Base-by-base conservation (phyloP, 2,888 invertebrate genomes). In the Drosophila nr. fundita region DNA sequence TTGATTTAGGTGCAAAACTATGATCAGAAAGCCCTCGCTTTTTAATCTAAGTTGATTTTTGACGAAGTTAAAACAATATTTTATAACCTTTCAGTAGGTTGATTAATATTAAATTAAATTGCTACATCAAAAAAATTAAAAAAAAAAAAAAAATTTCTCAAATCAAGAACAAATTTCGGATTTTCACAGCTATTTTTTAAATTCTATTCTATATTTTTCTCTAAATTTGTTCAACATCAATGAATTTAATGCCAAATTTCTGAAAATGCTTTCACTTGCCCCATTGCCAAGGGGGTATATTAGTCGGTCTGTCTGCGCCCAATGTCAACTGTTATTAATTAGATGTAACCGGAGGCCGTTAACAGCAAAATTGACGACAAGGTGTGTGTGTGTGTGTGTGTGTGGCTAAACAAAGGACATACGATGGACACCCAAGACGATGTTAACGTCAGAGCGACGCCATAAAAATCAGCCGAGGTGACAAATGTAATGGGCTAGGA, bases 401-500 rank as follows among this genome's bases (percentile, higher is more conserved):
- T 11, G 36, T 45, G 30, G 49, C 62, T 18, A 42, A 75, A 72
- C 80, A 72, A 78, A 76, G 68, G 65, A 57, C n/a, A n/a, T 2
- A 32, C 27, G 55, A 11, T 40, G 55, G 49, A 76, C 89, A 73
- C 87, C 84, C 87, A 79, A 79, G 85, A 68, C 52, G 79, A 27
- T 36, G 53, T 73, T 73, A 69, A 72, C 48, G 54, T 62, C 68
- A 66, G 55, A 27, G 54, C 27, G n/a, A 54, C 30, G 85, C 78
- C 75, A 82, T 85, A 87, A 85, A 85, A 83, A 82, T 78, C 89
- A 66, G 77, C 79, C 82, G 68, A 84, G 84, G 89, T 84, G 84
- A 75, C 87, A 87, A 89, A 77, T 72, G 66, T 74, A 82, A 84
- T 83, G 70, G 81, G 62, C 79, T 40, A 59, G 36, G 42, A 52